phyloP scores from a whole-genome alignment of 2,113 vertebrate species.

The Mungos mungo region DNA sequence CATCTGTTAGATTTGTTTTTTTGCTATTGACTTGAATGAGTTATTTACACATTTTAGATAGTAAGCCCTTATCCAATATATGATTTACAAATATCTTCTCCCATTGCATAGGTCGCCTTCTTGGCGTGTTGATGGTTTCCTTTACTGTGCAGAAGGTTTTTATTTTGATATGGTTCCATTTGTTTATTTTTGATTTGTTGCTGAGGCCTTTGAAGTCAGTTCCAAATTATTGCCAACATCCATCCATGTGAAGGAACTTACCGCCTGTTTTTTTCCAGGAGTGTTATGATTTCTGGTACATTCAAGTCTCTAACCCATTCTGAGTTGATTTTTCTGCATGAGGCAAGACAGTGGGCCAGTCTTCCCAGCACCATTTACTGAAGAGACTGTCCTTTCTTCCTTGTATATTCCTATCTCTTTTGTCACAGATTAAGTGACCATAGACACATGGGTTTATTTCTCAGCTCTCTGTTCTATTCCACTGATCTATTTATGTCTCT shows the following conservation, averaged over 20 bases:
- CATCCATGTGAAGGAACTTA: background rate
- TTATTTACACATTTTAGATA: background rate
- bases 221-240: background rate
- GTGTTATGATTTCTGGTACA: background rate
- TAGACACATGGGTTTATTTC: background rate
- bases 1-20: background rate
- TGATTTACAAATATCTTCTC: background rate
- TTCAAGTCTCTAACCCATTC: background rate
- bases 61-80: background rate
- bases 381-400: background rate
- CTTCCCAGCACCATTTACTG: background rate
- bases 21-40: background rate
- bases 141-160: background rate
- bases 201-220: background rate
- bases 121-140: background rate
- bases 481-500: background rate
- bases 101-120: background rate
- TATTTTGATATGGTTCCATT: background rate
- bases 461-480: background rate
- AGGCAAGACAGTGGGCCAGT: background rate
- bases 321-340: background rate
- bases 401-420: background rate
- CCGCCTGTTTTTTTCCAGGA: background rate
- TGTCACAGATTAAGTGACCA: background rate
- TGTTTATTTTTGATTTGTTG: background rate